These are phyloP conservation scores for Ceratitis capitata DNA, from an alignment of 1,140 invertebrate genomes.

Conservation along the genomic window DNA sequence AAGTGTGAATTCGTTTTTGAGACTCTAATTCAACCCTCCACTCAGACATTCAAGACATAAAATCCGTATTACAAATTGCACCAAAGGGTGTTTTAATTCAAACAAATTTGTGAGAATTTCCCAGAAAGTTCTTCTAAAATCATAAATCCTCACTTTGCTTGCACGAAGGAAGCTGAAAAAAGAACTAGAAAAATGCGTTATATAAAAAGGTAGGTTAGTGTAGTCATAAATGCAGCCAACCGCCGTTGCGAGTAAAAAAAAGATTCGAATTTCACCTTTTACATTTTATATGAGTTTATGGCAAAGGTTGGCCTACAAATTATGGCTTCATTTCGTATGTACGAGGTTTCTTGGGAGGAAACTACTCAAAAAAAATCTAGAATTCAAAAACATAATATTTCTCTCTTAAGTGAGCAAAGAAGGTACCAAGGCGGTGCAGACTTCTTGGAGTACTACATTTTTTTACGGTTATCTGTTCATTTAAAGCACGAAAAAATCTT, in stretches of 20 bases:
- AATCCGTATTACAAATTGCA: neutral
- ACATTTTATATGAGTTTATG: conserved; percentile 8
- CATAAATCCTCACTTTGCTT: neutral
- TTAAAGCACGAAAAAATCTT: too few species aligned
- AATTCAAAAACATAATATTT: too few species aligned
- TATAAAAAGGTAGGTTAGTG: neutral
- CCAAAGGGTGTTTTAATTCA: conserved; percentile 16
- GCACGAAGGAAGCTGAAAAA: neutral
- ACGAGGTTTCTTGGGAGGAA: too few species aligned
- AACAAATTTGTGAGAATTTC: conserved; percentile 4
- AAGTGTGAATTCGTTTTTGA: too few species aligned
- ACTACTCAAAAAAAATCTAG: too few species aligned
- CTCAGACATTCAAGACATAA: too few species aligned
- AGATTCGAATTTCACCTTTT: conserved; percentile 9
- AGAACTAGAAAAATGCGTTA: neutral
- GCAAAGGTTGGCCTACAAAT: conserved; percentile 7
- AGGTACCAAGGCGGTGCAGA: too few species aligned
- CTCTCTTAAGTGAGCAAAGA: too few species aligned
- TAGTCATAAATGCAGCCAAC: neutral
- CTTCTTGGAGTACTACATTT: too few species aligned
- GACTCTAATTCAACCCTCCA: too few species aligned
- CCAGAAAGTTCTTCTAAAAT: neutral
- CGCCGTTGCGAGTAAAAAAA: neutral
- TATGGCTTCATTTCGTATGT: conserved; percentile 23
- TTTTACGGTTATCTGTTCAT: too few species aligned